These are phyloP conservation scores for Gymnodraco acuticeps DNA, from an alignment of 2,797 vertebrate genomes.

Conservation along the genomic window DNA sequence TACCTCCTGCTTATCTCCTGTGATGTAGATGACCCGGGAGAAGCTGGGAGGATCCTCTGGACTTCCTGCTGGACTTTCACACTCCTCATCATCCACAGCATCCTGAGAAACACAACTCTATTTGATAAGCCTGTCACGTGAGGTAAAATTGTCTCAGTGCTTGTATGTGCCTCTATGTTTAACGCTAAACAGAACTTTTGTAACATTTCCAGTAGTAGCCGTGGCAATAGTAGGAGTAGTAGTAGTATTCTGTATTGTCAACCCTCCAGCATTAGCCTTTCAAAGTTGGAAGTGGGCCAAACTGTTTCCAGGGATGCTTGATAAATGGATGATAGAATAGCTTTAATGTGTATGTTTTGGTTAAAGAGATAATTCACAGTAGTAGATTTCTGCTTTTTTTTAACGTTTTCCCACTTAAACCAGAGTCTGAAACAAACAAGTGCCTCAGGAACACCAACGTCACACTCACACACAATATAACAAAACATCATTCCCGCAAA, in stretches of 20 bases:
- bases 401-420: no score
- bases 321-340: no score
- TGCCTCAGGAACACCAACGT: background rate
- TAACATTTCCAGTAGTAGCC: background rate
- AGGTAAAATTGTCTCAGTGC: background rate
- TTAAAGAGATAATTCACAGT: no score
- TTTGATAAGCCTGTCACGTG: slow-evolving; percentile 20
- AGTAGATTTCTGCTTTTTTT: no score
- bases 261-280: background rate
- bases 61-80: slow-evolving; percentile 65
- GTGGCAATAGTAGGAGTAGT: background rate
- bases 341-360: no score
- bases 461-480: background rate
- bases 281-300: no score
- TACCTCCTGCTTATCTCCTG: slow-evolving; percentile 79
- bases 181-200: background rate
- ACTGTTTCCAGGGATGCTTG: no score
- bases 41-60: slow-evolving; percentile 71
- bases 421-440: no score
- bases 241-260: background rate
- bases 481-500: background rate
- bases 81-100: slow-evolving; percentile 39
- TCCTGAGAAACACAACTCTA: slow-evolving; percentile 52
- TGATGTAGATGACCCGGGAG: slow-evolving; percentile 62
- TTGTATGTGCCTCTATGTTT: background rate